A percentile compares a stretch with the other conserved stretches of the same genome.
phyloP scores from a whole-genome alignment of 2,888 invertebrate genomes.

The Drosophila trichaetosa region DNA sequence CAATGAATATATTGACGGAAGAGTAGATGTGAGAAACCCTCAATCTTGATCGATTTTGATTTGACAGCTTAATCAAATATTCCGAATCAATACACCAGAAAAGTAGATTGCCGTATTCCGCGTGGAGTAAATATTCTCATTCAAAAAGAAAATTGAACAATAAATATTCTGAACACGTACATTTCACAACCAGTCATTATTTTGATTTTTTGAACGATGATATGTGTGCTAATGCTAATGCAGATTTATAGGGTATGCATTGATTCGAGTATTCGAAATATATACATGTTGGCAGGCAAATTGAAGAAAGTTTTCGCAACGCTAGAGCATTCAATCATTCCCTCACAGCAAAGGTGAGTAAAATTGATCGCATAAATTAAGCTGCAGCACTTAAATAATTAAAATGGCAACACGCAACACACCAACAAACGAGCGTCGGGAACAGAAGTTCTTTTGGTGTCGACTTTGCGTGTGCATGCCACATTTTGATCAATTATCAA shows the following conservation, averaged over 20 bases:
- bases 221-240: background rate
- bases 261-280: background rate
- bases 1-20: background rate
- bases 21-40: background rate
- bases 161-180: background rate
- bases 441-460: slow-evolving; percentile 14
- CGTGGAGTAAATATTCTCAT: too few species aligned
- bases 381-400: slow-evolving; percentile 48
- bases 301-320: slow-evolving; percentile 29
- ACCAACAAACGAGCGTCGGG: background rate
- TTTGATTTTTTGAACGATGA: background rate
- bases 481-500: slow-evolving; percentile 28
- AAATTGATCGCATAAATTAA: slow-evolving; percentile 39
- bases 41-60: background rate
- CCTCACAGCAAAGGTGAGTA: slow-evolving; percentile 11
- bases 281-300: slow-evolving; percentile 2
- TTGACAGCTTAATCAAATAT: background rate
- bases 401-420: slow-evolving; percentile 45
- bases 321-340: slow-evolving; percentile 24
- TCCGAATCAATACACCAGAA: background rate
- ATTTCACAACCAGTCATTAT: background rate
- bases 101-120: background rate
- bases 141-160: background rate
- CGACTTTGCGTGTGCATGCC: slow-evolving; percentile 23
- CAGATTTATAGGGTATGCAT: background rate